These are phyloP conservation scores for Drosophila kanekoi DNA, from an alignment of 2,888 invertebrate species.

Conservation along the genomic window DNA sequence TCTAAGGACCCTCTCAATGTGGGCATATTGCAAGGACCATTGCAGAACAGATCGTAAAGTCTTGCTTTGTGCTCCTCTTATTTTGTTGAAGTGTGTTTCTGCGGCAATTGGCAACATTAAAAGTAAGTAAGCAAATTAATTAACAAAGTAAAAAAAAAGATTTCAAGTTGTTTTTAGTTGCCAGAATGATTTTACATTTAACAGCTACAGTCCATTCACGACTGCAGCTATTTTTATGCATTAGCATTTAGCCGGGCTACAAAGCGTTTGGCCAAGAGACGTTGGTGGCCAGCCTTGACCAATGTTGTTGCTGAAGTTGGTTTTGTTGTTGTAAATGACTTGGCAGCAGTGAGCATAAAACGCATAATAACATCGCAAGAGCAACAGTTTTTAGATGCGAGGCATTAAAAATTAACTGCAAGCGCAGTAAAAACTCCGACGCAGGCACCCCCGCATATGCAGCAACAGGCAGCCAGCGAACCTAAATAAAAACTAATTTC, in stretches of 20 bases:
- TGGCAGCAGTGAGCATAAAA: constrained; percentile 50
- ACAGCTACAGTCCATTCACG: constrained; percentile 9
- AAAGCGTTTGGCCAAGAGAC: constrained; percentile 49
- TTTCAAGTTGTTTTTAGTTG: constrained; percentile 2
- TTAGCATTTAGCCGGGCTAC: constrained; percentile 56
- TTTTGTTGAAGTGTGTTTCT: no score
- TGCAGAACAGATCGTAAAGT: no score
- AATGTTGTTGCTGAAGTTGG: constrained; percentile 27
- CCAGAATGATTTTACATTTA: constrained; percentile 15
- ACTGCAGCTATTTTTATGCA: constrained; percentile 56
- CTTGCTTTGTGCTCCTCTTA: no score
- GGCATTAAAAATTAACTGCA: constrained; percentile 77
- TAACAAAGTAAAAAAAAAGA: background rate
- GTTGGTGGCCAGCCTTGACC: constrained; percentile 40
- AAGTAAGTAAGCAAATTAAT: no score
- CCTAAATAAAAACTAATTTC: constrained; percentile 82
- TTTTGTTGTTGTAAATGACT: constrained; percentile 33
- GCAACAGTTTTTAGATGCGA: constrained; percentile 72
- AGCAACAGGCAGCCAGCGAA: constrained; percentile 44
- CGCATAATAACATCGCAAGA: constrained; percentile 71
- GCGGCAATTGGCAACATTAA: no score
- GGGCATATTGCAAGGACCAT: no score
- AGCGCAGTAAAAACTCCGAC: constrained; percentile 49
- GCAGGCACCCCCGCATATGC: constrained; percentile 12
- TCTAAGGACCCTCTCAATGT: no score